Percentiles rank a stretch among this genome's conserved stretches.
These are phyloP conservation scores for Galerucella nymphaeae DNA, from an alignment of 2,888 invertebrate species.

Conservation along the genomic window DNA sequence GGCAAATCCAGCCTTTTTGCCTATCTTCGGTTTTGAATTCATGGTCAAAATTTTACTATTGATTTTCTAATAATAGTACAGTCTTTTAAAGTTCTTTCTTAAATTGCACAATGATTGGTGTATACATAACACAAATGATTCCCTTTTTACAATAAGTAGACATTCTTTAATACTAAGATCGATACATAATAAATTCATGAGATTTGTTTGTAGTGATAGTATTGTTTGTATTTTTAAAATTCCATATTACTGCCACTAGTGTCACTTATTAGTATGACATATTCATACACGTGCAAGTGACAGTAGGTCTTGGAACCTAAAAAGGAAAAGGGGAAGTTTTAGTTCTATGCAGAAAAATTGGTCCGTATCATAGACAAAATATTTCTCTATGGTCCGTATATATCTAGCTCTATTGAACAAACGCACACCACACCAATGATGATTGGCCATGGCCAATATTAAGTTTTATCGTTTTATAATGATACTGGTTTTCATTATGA, in stretches of 20 bases:
- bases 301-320: not conserved
- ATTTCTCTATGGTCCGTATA: too few species aligned
- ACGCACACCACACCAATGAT: too few species aligned
- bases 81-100: not conserved
- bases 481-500: too few species aligned
- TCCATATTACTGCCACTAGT: slow-evolving; percentile 13
- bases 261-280: slow-evolving; percentile 14
- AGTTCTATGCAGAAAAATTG: too few species aligned
- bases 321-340: too few species aligned
- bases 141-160: not conserved
- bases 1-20: slow-evolving; percentile 58
- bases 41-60: slow-evolving; percentile 21
- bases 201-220: slow-evolving; percentile 24
- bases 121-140: not conserved
- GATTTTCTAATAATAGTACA: slow-evolving; percentile 33
- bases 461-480: too few species aligned
- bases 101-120: slow-evolving; percentile 10
- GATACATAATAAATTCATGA: slow-evolving; percentile 16
- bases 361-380: too few species aligned
- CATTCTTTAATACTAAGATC: not conserved
- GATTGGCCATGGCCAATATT: too few species aligned
- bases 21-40: slow-evolving; percentile 52
- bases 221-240: slow-evolving; percentile 27
- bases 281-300: slow-evolving; percentile 15
- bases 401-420: too few species aligned